These are phyloP conservation scores for Cygnus atratus DNA, from an alignment of 2,113 vertebrate species.

Conservation along the genomic window DNA sequence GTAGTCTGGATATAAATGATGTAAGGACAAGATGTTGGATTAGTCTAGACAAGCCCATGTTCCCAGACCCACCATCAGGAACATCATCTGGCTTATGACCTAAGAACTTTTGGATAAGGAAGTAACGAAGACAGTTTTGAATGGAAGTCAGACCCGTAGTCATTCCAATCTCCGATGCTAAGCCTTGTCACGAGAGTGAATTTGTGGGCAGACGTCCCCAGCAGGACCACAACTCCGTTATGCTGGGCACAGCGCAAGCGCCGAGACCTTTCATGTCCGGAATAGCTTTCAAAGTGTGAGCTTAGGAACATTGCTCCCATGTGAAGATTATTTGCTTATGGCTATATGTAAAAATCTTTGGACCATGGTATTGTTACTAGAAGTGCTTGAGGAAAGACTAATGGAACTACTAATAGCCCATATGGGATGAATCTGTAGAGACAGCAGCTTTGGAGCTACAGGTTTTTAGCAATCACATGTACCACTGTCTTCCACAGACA, in stretches of 20 bases:
- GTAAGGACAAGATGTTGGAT: background rate
- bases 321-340: background rate
- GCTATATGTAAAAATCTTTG: background rate
- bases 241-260: background rate
- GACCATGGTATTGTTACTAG: background rate
- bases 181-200: background rate
- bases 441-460: background rate
- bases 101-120: background rate
- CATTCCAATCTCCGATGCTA: background rate
- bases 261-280: background rate
- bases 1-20: background rate
- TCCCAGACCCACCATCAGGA: background rate
- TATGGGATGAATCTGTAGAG: background rate
- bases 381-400: background rate
- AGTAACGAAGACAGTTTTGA: background rate
- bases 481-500: background rate
- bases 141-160: background rate
- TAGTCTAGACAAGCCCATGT: background rate
- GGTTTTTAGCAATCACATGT: background rate
- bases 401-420: background rate
- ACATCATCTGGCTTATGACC: background rate
- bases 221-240: background rate
- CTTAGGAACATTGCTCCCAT: background rate
- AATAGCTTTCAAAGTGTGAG: background rate
- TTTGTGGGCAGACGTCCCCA: background rate